Percentiles rank a stretch among this genome's conserved stretches.
Conservation (phyloP, 2,888 invertebrate species). For the Halictus ligatus region DNA sequence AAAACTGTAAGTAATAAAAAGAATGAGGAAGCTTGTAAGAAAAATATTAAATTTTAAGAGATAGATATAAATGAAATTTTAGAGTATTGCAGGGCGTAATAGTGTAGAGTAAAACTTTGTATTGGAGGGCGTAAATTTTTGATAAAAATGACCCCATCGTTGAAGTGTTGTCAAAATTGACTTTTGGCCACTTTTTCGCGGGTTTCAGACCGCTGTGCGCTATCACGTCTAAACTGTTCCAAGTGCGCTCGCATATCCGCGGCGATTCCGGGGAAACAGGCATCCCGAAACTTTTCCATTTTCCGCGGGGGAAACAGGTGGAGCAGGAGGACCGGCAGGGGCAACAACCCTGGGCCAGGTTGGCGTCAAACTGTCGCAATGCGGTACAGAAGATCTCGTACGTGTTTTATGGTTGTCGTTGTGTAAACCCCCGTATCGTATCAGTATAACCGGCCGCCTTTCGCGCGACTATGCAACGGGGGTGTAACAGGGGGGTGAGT, state of each 20-base stretch:
- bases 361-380: constrained; percentile 76
- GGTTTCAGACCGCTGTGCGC: neutral
- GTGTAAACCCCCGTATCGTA: constrained; percentile 74
- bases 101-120: too few relatives aligned
- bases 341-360: constrained; percentile 27
- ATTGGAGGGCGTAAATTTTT: too few relatives aligned
- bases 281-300: constrained; percentile 29
- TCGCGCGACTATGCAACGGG: neutral
- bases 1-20: too few relatives aligned
- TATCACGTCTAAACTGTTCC: neutral
- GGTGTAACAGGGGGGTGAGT: neutral
- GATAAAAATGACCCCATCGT: too few relatives aligned
- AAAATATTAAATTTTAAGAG: too few relatives aligned
- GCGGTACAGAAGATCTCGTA: constrained; percentile 74
- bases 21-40: too few relatives aligned
- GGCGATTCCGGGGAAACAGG: neutral
- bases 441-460: constrained; percentile 59
- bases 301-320: constrained; percentile 26
- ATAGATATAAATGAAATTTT: too few relatives aligned
- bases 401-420: constrained; percentile 72
- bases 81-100: too few relatives aligned
- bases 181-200: neutral
- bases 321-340: constrained; percentile 22
- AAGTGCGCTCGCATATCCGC: neutral
- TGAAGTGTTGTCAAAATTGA: neutral